These are phyloP conservation scores for Piprites chloris DNA, from an alignment of 2,113 vertebrate species.

Conservation along the genomic window DNA sequence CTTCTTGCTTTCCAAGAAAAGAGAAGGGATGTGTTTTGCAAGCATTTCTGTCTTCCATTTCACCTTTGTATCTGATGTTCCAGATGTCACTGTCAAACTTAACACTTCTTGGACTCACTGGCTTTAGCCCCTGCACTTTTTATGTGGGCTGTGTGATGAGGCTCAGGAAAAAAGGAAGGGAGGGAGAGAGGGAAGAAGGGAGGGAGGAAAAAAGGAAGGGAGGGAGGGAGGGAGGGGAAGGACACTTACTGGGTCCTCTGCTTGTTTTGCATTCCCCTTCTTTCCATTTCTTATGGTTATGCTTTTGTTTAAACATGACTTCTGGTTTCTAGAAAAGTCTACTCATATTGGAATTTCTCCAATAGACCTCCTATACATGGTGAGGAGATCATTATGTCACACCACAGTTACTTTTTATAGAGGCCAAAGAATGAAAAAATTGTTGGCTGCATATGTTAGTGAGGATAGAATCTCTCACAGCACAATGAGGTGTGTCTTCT, in stretches of 20 bases:
- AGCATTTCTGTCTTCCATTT: not conserved
- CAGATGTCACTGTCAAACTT: not conserved
- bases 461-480: not conserved
- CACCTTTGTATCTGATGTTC: not conserved
- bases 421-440: not conserved
- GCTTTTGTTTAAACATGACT: not conserved
- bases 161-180: not conserved
- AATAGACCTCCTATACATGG: not conserved
- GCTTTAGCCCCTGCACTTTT: not conserved
- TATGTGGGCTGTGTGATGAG: rapidly evolving
- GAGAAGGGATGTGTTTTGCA: not conserved
- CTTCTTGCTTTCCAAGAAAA: not conserved
- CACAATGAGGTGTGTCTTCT: not conserved
- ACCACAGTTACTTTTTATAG: not conserved
- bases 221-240: not conserved
- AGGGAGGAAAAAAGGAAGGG: not conserved
- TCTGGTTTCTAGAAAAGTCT: not conserved
- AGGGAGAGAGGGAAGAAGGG: not conserved
- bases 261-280: not conserved
- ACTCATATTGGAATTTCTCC: not conserved
- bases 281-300: not conserved
- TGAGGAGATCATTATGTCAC: not conserved
- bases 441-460: not conserved
- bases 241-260: not conserved
- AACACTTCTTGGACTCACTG: not conserved